phyloP scores from a whole-genome alignment of 2,888 invertebrate species.

The Abrostola triplasia region DNA sequence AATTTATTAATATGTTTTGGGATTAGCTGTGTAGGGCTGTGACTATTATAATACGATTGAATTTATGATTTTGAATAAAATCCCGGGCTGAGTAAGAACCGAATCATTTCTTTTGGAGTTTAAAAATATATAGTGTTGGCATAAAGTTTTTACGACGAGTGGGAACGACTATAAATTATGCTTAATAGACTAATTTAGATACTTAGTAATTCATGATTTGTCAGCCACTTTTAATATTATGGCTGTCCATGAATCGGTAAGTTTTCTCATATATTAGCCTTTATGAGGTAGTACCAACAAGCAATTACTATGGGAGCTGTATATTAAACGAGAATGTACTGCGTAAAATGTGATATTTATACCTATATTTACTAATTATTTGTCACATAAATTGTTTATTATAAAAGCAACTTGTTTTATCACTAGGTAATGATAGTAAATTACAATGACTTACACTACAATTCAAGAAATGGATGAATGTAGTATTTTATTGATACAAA shows the following conservation, averaged over 20 bases:
- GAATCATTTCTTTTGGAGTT: slow-evolving; percentile 21
- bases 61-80: slow-evolving; percentile 47
- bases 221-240: slow-evolving; percentile 26
- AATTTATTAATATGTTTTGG: slow-evolving; percentile 50
- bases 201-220: slow-evolving; percentile 43
- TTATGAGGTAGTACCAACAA: slow-evolving; percentile 8
- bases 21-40: slow-evolving; percentile 42
- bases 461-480: no score
- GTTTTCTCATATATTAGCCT: slow-evolving; percentile 28
- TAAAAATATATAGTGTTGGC: slow-evolving; percentile 32
- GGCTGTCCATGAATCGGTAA: slow-evolving; percentile 26
- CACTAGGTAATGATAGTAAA: no score
- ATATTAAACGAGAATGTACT: neutral
- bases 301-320: slow-evolving; percentile 3
- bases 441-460: no score
- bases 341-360: neutral
- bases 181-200: slow-evolving; percentile 43
- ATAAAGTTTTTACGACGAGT: slow-evolving; percentile 49
- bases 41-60: slow-evolving; percentile 34
- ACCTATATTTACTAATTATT: neutral
- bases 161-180: slow-evolving; percentile 40
- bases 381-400: neutral
- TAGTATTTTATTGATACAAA: no score
- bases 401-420: no score
- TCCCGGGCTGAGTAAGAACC: slow-evolving; percentile 15